Evolutionary conservation across 2,888 invertebrate genomes (phyloP).

Genomic region (Meloe dianella): DNA sequence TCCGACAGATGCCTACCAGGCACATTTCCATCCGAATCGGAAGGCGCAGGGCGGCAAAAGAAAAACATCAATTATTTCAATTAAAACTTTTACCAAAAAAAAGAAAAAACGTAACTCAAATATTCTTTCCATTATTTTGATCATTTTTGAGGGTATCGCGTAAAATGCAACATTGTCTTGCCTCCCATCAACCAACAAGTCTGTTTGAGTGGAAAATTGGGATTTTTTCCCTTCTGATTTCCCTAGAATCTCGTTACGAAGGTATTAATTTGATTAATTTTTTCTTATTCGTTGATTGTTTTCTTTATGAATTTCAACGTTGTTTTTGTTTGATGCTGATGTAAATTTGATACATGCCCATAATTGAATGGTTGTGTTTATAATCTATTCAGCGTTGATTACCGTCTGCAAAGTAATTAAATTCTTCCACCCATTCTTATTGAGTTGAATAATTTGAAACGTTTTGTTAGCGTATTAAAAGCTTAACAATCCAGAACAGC

Average conservation of each 20-base stretch:
- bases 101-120: not conserved
- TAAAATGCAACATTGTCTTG: too few species aligned
- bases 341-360: not conserved
- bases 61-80: conserved; percentile 2
- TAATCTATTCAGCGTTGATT: conserved; percentile 1
- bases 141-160: not conserved
- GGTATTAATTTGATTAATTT: not conserved
- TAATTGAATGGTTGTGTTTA: not conserved
- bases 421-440: conserved; percentile 2
- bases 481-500: not conserved
- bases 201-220: conserved; percentile 3
- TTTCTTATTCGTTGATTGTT: not conserved
- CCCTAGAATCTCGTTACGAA: not conserved
- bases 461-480: conserved; percentile 10
- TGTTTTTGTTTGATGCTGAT: not conserved
- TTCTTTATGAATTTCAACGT: not conserved
- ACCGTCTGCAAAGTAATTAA: not conserved
- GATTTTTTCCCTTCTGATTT: not conserved
- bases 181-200: too few species aligned
- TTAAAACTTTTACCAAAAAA: not conserved
- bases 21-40: not conserved
- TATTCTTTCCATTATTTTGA: not conserved
- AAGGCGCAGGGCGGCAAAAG: too few species aligned
- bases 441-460: not conserved
- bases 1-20: not conserved